Evolutionary conservation across 2,113 vertebrate genomes (phyloP).

Genomic region (Dromaius novaehollandiae): DNA sequence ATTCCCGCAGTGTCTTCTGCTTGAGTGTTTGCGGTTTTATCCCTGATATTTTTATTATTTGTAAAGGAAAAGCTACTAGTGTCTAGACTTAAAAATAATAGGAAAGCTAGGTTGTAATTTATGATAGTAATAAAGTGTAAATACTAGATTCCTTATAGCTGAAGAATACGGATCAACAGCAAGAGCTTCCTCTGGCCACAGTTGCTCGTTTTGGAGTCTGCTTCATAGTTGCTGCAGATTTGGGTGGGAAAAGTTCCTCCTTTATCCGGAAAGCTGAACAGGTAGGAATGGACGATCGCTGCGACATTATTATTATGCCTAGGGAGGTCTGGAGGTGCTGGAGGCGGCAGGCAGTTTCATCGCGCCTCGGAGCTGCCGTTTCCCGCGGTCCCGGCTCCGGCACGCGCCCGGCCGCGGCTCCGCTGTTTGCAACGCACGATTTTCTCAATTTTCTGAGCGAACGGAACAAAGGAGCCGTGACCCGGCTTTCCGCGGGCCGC

Average conservation of each 20-base stretch:
- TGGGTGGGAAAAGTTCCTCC: neutral
- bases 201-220: accelerated
- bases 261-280: neutral
- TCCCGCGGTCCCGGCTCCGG: too few species aligned
- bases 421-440: too few species aligned
- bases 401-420: too few species aligned
- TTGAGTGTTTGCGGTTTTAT: neutral
- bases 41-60: accelerated
- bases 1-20: neutral
- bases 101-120: accelerated
- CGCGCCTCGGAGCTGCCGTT: accelerated
- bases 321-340: accelerated
- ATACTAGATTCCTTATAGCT: neutral
- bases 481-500: neutral
- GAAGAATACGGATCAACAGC: neutral
- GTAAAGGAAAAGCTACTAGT: neutral
- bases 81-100: neutral
- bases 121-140: neutral
- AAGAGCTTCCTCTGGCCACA: neutral
- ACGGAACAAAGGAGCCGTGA: neutral
- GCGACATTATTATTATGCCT: neutral
- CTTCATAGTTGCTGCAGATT: neutral
- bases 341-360: accelerated
- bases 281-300: neutral
- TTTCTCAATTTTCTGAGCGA: neutral